Percentiles rank a stretch among this genome's conserved stretches.
Evolutionary conservation across 2,888 invertebrate species (phyloP).

Genomic region (Parochlus steinenii): DNA sequence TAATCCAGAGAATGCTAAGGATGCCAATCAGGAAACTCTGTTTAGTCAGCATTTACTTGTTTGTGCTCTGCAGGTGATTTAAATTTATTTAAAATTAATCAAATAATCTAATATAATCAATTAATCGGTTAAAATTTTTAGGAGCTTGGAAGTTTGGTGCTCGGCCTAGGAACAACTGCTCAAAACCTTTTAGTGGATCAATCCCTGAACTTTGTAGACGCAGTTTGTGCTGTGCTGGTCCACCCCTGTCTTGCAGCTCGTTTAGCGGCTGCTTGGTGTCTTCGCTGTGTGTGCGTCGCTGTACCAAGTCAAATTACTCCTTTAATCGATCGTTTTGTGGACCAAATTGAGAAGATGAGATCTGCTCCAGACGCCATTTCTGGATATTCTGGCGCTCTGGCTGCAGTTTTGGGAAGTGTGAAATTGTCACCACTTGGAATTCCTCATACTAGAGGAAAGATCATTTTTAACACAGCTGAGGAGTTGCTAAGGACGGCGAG

Average conservation of each 20-base stretch:
- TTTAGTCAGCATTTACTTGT: conserved; percentile 83
- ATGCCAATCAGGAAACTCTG: conserved; percentile 76
- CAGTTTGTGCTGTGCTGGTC: conserved; percentile 53
- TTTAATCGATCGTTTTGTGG: conserved; percentile 76
- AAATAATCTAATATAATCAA: too few species aligned
- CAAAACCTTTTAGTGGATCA: conserved; percentile 80
- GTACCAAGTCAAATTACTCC: conserved; percentile 90
- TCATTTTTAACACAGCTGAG: conserved; percentile 94
- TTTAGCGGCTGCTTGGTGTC: conserved; percentile 86
- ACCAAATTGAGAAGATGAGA: conserved; percentile 74
- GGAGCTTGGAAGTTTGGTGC: conserved; percentile 81
- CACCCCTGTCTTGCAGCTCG: conserved; percentile 92
- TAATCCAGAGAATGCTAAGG: conserved; percentile 82
- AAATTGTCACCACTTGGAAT: conserved; percentile 81
- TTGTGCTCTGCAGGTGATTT: conserved; percentile 84
- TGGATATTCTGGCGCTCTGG: conserved; percentile 84
- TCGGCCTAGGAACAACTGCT: conserved; percentile 88
- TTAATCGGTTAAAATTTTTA: too few species aligned
- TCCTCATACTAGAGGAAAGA: conserved; percentile 92
- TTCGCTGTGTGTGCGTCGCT: conserved; percentile 81
- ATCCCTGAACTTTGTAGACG: conserved; percentile 50
- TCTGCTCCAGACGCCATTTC: conserved; percentile 78
- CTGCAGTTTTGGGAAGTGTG: conserved; percentile 85
- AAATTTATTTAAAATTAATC: too few species aligned
- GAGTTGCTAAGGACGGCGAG: conserved; percentile 89